A percentile compares a stretch with the other conserved stretches of the same genome.
phyloP scores from a whole-genome alignment of 2,797 vertebrate genomes.

The Chiroxiphia lanceolata region DNA sequence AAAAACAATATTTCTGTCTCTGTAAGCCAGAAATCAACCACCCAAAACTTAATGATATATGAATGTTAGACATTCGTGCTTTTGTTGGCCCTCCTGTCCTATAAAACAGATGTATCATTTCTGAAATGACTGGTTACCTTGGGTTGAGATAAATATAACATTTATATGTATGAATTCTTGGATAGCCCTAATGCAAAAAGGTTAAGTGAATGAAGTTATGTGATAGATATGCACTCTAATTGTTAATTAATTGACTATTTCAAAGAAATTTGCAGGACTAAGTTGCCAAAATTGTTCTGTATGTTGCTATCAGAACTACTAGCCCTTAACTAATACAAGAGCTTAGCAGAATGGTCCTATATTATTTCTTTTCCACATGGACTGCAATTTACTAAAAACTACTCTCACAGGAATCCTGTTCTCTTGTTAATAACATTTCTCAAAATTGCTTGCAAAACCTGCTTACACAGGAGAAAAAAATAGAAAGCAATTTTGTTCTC shows the following conservation, averaged over 20 bases:
- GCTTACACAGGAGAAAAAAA: neutral
- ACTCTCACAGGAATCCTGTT: neutral
- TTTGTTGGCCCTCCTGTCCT: neutral
- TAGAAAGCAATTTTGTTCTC: neutral
- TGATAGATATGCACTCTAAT: neutral
- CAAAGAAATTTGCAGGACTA: neutral
- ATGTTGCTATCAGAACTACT: neutral
- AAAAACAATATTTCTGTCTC: neutral
- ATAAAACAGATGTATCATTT: neutral
- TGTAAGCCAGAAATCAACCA: neutral
- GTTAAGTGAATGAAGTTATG: neutral
- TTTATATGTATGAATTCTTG: neutral
- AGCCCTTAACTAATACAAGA: constrained; percentile 33
- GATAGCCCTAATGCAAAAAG: neutral
- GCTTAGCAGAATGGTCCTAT: constrained; percentile 7
- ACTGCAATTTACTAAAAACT: constrained; percentile 20
- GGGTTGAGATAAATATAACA: neutral
- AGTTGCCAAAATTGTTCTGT: neutral
- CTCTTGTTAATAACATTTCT: constrained; percentile 18
- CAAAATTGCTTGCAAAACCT: constrained; percentile 21
- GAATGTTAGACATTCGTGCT: neutral
- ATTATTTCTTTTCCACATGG: neutral
- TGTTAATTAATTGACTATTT: neutral
- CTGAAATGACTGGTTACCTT: neutral
- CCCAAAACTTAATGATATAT: neutral